phyloP scores from a whole-genome alignment of 2,113 vertebrate species.

The Brachionichthys hirsutus region DNA sequence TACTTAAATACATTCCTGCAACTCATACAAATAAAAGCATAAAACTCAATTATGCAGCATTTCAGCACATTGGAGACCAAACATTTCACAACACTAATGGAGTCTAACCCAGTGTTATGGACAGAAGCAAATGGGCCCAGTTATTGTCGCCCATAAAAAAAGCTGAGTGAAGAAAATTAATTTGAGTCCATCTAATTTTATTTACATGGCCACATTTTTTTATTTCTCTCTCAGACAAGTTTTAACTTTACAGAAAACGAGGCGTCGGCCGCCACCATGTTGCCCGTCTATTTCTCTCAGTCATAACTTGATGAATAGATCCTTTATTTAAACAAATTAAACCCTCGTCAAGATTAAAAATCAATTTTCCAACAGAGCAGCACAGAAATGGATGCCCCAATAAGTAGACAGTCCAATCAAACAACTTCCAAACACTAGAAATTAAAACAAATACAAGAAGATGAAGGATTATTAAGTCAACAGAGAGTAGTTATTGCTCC shows the following conservation, averaged over 20 bases:
- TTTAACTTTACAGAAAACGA: neutral
- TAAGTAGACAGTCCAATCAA: too few relatives aligned
- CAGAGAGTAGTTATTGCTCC: too few relatives aligned
- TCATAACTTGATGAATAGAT: too few relatives aligned
- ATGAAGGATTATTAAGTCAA: too few relatives aligned
- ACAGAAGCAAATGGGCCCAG: constrained; percentile 18
- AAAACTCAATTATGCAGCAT: constrained; percentile 19
- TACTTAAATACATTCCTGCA: constrained; percentile 16
- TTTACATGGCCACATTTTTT: neutral
- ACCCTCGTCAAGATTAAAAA: too few relatives aligned
- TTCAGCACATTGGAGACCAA: constrained; percentile 17
- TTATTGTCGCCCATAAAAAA: constrained; percentile 17
- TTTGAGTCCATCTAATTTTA: constrained; percentile 12
- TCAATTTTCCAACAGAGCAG: too few relatives aligned
- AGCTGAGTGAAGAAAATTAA: constrained; percentile 21
- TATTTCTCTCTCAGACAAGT: neutral
- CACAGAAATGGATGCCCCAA: too few relatives aligned
- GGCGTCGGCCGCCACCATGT: too few relatives aligned
- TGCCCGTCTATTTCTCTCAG: too few relatives aligned
- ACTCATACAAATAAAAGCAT: constrained; percentile 27
- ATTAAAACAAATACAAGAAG: too few relatives aligned
- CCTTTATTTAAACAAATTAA: too few relatives aligned
- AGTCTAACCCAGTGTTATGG: constrained; percentile 13
- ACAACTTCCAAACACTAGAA: too few relatives aligned
- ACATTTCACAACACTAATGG: neutral